A percentile compares a stretch with the other conserved stretches of the same genome.
Evolutionary conservation across 2,113 vertebrate genomes (phyloP).

Genomic region (Prunella fulvescens): DNA sequence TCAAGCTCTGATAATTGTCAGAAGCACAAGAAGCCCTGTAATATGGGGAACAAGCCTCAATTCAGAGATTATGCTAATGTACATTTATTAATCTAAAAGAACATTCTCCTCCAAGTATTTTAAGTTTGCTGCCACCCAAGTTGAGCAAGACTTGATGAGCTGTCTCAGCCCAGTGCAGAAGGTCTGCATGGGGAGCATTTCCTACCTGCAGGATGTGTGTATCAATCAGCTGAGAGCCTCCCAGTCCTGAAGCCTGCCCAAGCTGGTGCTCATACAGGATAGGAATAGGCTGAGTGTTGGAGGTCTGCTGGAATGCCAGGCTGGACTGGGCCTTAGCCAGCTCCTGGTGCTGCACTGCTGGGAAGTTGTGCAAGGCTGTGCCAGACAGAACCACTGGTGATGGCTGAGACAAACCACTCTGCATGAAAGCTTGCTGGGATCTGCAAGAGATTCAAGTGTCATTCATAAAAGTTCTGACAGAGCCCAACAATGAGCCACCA

Average conservation of each 20-base stretch:
- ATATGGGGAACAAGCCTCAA: background rate
- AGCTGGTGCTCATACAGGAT: conserved; percentile 96
- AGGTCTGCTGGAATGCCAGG: conserved; percentile 94
- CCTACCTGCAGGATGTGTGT: conserved; percentile 94
- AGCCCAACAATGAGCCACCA: background rate
- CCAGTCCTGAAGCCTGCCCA: conserved; percentile 91
- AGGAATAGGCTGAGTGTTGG: conserved; percentile 93
- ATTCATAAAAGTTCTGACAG: background rate
- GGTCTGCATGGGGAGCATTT: background rate
- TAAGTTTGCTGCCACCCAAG: background rate
- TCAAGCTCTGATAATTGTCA: background rate
- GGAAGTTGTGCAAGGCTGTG: conserved; percentile 91
- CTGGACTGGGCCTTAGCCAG: conserved; percentile 93
- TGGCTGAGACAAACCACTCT: conserved; percentile 92
- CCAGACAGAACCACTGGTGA: conserved; percentile 93
- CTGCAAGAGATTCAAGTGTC: conserved; percentile 61
- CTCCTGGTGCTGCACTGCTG: conserved; percentile 90
- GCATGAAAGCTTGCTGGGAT: conserved; percentile 97
- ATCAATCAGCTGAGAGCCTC: conserved; percentile 93
- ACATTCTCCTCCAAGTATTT: background rate
- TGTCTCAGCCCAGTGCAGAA: background rate
- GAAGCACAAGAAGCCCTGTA: background rate
- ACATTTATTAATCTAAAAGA: background rate
- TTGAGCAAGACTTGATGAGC: background rate
- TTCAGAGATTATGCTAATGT: background rate